Evolutionary conservation across 2,888 invertebrate genomes (phyloP), one percentile per base, ranked within the genome.

Genomic region (Cryptus armator): DNA sequence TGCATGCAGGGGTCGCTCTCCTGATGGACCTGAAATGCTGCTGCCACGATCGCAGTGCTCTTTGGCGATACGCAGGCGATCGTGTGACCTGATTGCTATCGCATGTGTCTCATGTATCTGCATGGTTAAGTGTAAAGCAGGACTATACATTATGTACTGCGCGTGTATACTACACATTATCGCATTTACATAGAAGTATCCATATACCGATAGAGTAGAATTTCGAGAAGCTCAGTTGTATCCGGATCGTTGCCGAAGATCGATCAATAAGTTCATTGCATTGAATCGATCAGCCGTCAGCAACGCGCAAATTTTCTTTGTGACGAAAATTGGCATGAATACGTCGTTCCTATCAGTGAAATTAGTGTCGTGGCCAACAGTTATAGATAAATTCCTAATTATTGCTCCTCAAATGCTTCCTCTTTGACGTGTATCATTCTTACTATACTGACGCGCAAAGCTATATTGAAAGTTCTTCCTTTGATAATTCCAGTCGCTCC

Each of bases 211-310:
- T 48, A 51, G 71, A 82, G 83, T 84, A 86, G 82, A 89, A 89
- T 89, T 89, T 89, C 88, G 84, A 87, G 88, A 86, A 88, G 87
- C 86, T 88, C 88, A 89, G 90, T 90, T 90, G 88, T 86, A 77
- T 86, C 81, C 75, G 46, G 74, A 68, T 85, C 76, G 86, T 87
- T 88, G 89, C 89, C 6, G 89, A 88, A 87, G 89, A 88, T 87
- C 88, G 86, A 88, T 88, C 88, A 88, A 84, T 83, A 88, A 90
- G 88, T 90, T 90, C 90, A 91, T 89, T 89, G 86, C 89, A 88
- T 90, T 90, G 87, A 81, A 89, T 81, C 86, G 84, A 43, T 2
- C 71, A 86, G 86, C 87, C 87, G 85, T 85, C 83, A 85, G 86
- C 84, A 86, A 86, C 86, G 88, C 82, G 88, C 89, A 88, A 88